A percentile compares a stretch with the other conserved stretches of the same genome.
phyloP scores from a whole-genome alignment of 2,113 vertebrate genomes.

The Oenanthe oenanthe region DNA sequence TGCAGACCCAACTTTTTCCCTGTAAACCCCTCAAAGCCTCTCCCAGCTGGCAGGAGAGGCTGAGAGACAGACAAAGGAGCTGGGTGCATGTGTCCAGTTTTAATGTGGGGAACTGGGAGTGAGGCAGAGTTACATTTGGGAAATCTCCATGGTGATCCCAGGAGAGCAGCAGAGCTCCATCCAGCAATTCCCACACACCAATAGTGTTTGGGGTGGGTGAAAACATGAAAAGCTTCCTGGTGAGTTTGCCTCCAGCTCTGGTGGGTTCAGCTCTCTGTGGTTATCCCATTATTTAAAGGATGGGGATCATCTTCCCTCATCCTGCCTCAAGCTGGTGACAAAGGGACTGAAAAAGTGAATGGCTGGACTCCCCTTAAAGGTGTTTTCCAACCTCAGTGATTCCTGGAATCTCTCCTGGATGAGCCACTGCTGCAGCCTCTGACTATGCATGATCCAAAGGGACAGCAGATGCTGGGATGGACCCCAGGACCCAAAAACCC shows the following conservation, averaged over 20 bases:
- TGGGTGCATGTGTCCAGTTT: fast-evolving
- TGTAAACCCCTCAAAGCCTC: not conserved
- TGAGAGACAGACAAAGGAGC: fast-evolving
- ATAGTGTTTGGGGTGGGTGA: fast-evolving
- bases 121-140: not conserved
- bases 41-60: not conserved
- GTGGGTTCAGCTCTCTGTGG: not conserved
- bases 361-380: not conserved
- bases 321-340: not conserved
- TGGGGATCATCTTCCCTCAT: not conserved
- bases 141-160: not conserved
- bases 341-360: not conserved
- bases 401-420: not conserved
- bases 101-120: not conserved
- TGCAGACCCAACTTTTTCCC: not conserved
- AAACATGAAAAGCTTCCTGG: not conserved
- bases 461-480: not conserved
- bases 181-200: not conserved
- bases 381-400: not conserved
- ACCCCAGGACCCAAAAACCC: not conserved
- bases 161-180: not conserved
- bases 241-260: not conserved
- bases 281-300: not conserved
- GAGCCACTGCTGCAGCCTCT: not conserved
- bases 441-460: fast-evolving